phyloP scores from a whole-genome alignment of 2,888 invertebrate genomes.

The Cylindroiulus punctatus region DNA sequence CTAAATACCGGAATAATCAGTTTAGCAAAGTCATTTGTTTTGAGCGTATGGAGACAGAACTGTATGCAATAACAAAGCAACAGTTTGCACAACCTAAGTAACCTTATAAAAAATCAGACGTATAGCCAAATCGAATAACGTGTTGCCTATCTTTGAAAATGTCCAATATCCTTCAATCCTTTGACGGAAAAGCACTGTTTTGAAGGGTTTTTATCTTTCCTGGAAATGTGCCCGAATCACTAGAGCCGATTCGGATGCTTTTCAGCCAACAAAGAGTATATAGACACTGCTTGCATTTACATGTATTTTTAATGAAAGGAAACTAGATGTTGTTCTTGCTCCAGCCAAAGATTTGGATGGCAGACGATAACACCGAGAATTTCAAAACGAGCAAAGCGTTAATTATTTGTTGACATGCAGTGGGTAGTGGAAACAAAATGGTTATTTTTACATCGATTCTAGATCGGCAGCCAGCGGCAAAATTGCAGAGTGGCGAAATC shows the following conservation, averaged over 20 bases:
- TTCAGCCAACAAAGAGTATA: not conserved
- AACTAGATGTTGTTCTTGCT: not conserved
- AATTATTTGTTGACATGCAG: not conserved
- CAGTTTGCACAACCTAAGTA: not conserved
- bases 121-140: conserved; percentile 13
- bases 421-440: not conserved
- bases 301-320: not conserved
- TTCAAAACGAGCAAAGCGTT: not conserved
- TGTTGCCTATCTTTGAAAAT: not conserved
- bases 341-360: not conserved
- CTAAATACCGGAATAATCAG: not conserved
- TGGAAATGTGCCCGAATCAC: conserved; percentile 27
- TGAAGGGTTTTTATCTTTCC: not conserved
- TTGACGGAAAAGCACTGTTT: not conserved
- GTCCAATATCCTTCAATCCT: not conserved
- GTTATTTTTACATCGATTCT: not conserved
- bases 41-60: too few species aligned
- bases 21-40: not conserved
- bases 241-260: not conserved
- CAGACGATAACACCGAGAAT: not conserved
- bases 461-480: not conserved
- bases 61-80: too few species aligned
- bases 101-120: not conserved
- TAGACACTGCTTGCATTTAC: not conserved
- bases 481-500: not conserved